Evolutionary conservation across 2,113 vertebrate genomes (phyloP).

Genomic region (Calonectris borealis): DNA sequence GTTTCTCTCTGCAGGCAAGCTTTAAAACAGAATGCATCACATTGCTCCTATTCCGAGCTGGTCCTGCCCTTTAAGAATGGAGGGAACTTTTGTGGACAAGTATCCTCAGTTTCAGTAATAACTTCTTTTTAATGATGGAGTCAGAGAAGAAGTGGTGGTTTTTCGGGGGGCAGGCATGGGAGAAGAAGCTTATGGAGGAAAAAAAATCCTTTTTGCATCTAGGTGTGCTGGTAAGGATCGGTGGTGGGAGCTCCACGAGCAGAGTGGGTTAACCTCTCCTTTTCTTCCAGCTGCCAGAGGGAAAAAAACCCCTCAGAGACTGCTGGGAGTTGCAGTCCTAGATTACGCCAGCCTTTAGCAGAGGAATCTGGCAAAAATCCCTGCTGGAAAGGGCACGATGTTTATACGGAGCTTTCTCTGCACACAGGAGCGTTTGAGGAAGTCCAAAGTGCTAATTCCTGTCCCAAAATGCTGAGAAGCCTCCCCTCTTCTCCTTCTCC

Average conservation of each 20-base stretch:
- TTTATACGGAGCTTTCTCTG: background rate
- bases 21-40: background rate
- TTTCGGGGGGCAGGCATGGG: background rate
- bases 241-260: background rate
- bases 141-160: background rate
- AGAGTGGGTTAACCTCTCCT: background rate
- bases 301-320: background rate
- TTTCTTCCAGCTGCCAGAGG: background rate
- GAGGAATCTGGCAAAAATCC: background rate
- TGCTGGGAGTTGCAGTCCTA: slow-evolving; percentile 17
- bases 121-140: background rate
- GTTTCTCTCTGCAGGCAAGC: background rate
- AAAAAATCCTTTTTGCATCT: background rate
- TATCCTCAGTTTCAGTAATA: background rate
- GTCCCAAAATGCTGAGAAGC: background rate
- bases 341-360: background rate
- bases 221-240: fast-evolving
- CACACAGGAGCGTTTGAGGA: background rate
- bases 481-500: background rate
- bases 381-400: background rate
- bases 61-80: background rate
- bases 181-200: background rate
- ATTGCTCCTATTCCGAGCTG: background rate
- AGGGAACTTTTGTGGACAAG: background rate
- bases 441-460: background rate